A percentile compares a stretch with the other conserved stretches of the same genome.
Evolutionary conservation across 1,140 invertebrate genomes (phyloP).

Genomic region (Armadillidium nasatum): DNA sequence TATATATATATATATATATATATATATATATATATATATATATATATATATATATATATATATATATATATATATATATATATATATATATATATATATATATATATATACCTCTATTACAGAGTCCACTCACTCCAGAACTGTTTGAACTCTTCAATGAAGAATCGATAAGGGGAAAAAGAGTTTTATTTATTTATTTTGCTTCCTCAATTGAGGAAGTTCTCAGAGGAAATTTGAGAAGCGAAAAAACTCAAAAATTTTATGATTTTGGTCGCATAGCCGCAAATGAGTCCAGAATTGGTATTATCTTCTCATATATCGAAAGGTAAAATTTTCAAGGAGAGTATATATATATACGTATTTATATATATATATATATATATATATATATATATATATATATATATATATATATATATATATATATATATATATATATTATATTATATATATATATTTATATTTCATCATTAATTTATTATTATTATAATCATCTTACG

Average conservation of each 20-base stretch:
- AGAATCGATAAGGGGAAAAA: not conserved
- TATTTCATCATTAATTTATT: not conserved
- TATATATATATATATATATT: not conserved
- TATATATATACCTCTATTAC: not conserved
- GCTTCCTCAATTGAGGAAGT: not conserved
- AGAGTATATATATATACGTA: too few species aligned
- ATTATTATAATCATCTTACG: not conserved
- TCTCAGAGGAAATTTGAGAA: not conserved
- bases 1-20: too few species aligned
- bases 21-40: too few species aligned
- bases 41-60: too few species aligned
- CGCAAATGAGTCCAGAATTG: not conserved
- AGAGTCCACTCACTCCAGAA: not conserved
- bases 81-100: too few species aligned
- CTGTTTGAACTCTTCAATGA: not conserved
- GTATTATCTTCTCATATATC: not conserved
- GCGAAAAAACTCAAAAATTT: not conserved
- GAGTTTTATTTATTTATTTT: not conserved
- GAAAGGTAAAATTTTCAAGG: too few species aligned
- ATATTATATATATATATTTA: not conserved
- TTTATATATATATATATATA: not conserved
- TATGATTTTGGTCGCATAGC: not conserved
- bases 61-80: too few species aligned
- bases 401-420: not conserved
- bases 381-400: not conserved